Evolutionary conservation across 2,113 vertebrate genomes (phyloP), one percentile per base, ranked within the genome.

Genomic region (Onychostoma macrolepis): DNA sequence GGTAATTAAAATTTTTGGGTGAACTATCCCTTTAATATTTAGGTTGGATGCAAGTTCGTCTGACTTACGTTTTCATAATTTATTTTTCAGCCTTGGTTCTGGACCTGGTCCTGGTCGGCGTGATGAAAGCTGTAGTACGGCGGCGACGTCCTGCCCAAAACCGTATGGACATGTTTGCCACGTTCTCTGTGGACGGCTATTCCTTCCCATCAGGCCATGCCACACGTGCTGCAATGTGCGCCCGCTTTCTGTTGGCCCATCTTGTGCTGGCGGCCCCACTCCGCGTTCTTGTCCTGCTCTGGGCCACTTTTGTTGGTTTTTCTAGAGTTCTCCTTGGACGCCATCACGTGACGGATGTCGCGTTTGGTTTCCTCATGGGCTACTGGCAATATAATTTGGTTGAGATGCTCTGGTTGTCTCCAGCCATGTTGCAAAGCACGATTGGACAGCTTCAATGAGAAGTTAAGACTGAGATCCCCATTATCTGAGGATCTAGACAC

Each of bases 121-220:
- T 94, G 30, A 95, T 99, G 80, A 99, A 99, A 92, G 97, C 97
- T 0, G 89, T 97, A 2, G 97, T 99, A 81, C 97, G 94, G 80
- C 95, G 98, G 38, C 97, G 96, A 0, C 96, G 98, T 0, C 98
- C 98, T 0, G 90, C 95, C 0, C 97, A 98, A 90, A 99, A 99
- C 93, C 97, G 96, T 65, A 99, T 98, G 97, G 98, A 99, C 94
- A 99, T 99, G 98, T 99, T 99, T 10, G 94, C 96, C 93, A 98
- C 97, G 13, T 93, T 98, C 85, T 99, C 98, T 0, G 97, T 99
- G 93, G 98, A 99, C 95, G 95, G 96, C 90, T 99, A 97, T 89
- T 99, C 98, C 86, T 99, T 99, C 87, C 98, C 98, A 0, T 99
- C 98, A 0, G 98, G 98, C 91, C 98, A 99, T 0, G 96, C 98